A percentile compares a stretch with the other conserved stretches of the same genome.
Evolutionary conservation across 1,140 invertebrate genomes (phyloP).

Genomic region (Palaemon carinicauda): DNA sequence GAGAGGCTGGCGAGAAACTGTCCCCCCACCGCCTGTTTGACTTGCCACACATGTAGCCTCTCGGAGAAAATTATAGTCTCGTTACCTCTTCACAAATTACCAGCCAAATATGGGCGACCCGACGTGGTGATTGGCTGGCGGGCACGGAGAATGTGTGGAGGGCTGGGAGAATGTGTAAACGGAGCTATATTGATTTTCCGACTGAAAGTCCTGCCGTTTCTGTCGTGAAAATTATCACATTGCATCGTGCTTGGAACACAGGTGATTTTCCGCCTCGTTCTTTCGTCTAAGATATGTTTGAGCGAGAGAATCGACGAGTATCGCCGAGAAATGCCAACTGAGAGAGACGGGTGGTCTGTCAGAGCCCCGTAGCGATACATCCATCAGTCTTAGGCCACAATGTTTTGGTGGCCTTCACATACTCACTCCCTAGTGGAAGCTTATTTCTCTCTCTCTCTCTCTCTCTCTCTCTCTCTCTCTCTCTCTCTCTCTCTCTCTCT

Average conservation of each 20-base stretch:
- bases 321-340: not conserved
- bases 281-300: not conserved
- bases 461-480: not conserved
- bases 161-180: not conserved
- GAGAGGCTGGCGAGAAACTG: not conserved
- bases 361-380: constrained; percentile 14
- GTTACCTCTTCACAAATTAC: constrained; percentile 50
- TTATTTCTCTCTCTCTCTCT: not conserved
- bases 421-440: not conserved
- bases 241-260: not conserved
- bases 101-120: constrained; percentile 40
- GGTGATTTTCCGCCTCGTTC: not conserved
- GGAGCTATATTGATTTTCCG: constrained; percentile 6
- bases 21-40: constrained; percentile 11
- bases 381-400: constrained; percentile 22
- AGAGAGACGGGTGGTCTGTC: constrained; percentile 25
- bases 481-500: not conserved
- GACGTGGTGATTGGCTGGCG: not conserved
- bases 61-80: constrained; percentile 44
- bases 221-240: not conserved
- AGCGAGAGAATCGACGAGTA: not conserved
- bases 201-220: not conserved
- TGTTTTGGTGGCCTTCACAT: not conserved
- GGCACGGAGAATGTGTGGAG: not conserved
- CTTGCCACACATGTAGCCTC: constrained; percentile 43